A percentile compares a stretch with the other conserved stretches of the same genome.
Evolutionary conservation across 2,888 invertebrate species (phyloP).

Genomic region (Chrysotoxum bicinctum): DNA sequence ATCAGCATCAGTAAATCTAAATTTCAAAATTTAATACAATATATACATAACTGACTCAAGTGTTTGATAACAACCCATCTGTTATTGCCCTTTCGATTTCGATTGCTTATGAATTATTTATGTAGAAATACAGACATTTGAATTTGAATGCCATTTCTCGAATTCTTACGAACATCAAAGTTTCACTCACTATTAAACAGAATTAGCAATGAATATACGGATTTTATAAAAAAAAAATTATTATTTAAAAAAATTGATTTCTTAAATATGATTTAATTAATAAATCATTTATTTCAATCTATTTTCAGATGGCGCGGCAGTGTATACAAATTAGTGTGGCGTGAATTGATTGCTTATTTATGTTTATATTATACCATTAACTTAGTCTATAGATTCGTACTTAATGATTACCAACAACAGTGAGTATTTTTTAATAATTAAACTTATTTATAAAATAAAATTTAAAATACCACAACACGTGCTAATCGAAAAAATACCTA

Average conservation of each 20-base stretch:
- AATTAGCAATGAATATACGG: neutral
- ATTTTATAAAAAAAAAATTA: neutral
- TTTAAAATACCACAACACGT: slow-evolving; percentile 40
- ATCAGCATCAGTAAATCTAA: too few relatives aligned
- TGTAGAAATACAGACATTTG: too few relatives aligned
- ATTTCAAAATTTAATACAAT: too few relatives aligned
- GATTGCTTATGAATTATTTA: too few relatives aligned
- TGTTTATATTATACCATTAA: slow-evolving; percentile 93
- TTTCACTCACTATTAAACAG: neutral
- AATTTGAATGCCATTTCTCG: too few relatives aligned
- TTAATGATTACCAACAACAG: slow-evolving; percentile 91
- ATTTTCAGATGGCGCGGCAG: slow-evolving; percentile 95
- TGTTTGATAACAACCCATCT: too few relatives aligned
- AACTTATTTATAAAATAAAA: neutral
- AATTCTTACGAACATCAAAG: neutral
- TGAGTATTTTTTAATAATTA: slow-evolving; percentile 79
- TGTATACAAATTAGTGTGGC: slow-evolving; percentile 97
- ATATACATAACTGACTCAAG: too few relatives aligned
- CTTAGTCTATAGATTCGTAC: slow-evolving; percentile 91
- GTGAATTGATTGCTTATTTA: slow-evolving; percentile 94
- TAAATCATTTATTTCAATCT: slow-evolving; percentile 8
- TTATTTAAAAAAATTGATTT: neutral
- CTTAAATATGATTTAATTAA: neutral
- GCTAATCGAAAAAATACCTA: neutral
- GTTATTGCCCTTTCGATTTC: too few relatives aligned